Conservation (phyloP, 1,140 invertebrate genomes). For the Bombus pyrosoma region DNA sequence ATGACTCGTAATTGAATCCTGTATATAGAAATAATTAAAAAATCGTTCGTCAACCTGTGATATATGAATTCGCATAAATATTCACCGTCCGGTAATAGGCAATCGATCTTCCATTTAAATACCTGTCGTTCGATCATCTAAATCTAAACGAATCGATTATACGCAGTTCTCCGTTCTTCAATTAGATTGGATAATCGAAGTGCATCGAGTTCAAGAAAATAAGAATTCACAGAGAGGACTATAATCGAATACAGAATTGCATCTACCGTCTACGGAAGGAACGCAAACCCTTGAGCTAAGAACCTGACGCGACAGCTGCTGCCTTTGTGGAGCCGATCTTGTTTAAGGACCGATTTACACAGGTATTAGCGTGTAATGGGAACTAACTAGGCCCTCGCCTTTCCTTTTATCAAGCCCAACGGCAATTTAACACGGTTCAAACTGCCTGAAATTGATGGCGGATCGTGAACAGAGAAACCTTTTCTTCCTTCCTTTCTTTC, state of each 20-base stretch:
- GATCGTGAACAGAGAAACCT: not conserved
- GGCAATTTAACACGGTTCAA: slow-evolving; percentile 25
- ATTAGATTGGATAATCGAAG: slow-evolving; percentile 7
- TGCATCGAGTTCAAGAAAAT: not conserved
- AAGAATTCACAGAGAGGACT: not conserved
- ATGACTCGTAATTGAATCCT: too few relatives aligned
- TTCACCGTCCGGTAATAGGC: not conserved
- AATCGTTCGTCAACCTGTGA: too few relatives aligned
- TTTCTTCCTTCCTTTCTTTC: slow-evolving; percentile 6
- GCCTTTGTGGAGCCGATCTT: slow-evolving; percentile 47
- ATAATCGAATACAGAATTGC: slow-evolving; percentile 29
- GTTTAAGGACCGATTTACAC: slow-evolving; percentile 62
- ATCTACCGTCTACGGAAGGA: slow-evolving; percentile 13
- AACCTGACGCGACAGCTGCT: slow-evolving; percentile 62
- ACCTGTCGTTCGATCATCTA: not conserved
- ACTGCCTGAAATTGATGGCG: slow-evolving; percentile 34
- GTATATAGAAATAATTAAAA: too few relatives aligned
- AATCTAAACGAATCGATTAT: not conserved
- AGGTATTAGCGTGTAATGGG: slow-evolving; percentile 62
- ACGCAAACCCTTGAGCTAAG: slow-evolving; percentile 21
- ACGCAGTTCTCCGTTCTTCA: not conserved
- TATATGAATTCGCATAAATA: not conserved
- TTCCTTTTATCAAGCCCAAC: slow-evolving; percentile 28
- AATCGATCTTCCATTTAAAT: not conserved
- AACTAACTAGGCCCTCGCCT: slow-evolving; percentile 34